A percentile compares a stretch with the other conserved stretches of the same genome.
Conservation (phyloP, 92 coral and sea anemone species). For the Desmophyllum pertusum region DNA sequence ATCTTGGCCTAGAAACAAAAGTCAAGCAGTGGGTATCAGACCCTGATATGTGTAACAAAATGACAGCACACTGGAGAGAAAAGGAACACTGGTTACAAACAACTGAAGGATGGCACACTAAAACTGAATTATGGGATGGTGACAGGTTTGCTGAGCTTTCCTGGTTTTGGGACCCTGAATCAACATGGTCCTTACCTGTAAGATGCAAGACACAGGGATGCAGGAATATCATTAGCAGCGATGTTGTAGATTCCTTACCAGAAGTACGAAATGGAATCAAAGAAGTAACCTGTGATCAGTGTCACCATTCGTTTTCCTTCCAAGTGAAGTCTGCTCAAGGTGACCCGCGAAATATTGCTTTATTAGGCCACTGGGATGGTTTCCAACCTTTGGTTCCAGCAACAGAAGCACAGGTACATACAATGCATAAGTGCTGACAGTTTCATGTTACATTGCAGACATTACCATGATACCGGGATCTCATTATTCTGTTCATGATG, state of each 20-base stretch:
- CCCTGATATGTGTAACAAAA: slow-evolving; percentile 66
- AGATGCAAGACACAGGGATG: slow-evolving; percentile 43
- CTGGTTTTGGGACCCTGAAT: slow-evolving; percentile 70
- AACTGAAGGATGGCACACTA: slow-evolving; percentile 40
- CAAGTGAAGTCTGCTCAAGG: slow-evolving; percentile 31
- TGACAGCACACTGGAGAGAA: slow-evolving; percentile 65
- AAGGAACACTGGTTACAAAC: slow-evolving; percentile 65
- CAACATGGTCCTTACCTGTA: slow-evolving; percentile 61
- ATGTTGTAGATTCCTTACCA: slow-evolving; percentile 24
- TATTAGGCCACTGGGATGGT: slow-evolving; percentile 59
- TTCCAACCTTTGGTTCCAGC: slow-evolving; percentile 62
- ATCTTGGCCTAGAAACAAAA: slow-evolving; percentile 63
- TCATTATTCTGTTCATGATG: no score
- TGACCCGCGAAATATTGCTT: slow-evolving; percentile 3
- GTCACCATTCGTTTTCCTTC: slow-evolving; percentile 9
- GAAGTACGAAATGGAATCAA: slow-evolving; percentile 24
- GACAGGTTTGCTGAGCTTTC: slow-evolving; percentile 64
- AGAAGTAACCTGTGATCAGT: slow-evolving; percentile 36
- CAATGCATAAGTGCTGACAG: not conserved
- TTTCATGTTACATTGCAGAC: not conserved
- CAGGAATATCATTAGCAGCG: slow-evolving; percentile 40
- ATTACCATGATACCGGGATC: not conserved
- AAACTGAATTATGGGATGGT: slow-evolving; percentile 73
- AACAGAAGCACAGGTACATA: slow-evolving; percentile 43
- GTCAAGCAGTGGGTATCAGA: slow-evolving; percentile 62